Percentiles rank a stretch among this genome's conserved stretches.
Conservation (phyloP, 2,888 invertebrate genomes). For the Plagiodera versicolora region DNA sequence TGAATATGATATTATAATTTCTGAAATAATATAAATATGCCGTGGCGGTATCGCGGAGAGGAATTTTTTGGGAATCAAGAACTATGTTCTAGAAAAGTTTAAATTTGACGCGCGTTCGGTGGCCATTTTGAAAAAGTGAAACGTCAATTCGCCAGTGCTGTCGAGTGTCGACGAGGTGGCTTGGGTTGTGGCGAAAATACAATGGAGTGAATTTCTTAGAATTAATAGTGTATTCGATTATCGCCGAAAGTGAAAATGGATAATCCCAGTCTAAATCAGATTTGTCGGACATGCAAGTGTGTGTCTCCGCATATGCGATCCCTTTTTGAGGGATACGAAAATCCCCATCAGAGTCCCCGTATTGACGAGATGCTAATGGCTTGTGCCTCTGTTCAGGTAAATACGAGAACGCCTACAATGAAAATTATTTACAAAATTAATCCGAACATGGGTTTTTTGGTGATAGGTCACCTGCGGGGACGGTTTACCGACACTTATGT, state of each 20-base stretch:
- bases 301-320: constrained; percentile 48
- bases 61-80: too few species aligned
- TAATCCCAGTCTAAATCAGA: constrained; percentile 47
- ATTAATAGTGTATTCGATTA: constrained; percentile 20
- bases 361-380: constrained; percentile 58
- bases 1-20: too few species aligned
- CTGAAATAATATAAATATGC: too few species aligned
- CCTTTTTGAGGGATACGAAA: constrained; percentile 47
- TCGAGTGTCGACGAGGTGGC: constrained; percentile 46
- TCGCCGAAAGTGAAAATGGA: constrained; percentile 44
- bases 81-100: too few species aligned
- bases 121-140: constrained; percentile 15
- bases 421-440: constrained; percentile 26
- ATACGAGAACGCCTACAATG: constrained; percentile 30
- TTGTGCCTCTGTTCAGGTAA: constrained; percentile 54
- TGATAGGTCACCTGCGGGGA: constrained; percentile 51
- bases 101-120: constrained; percentile 12
- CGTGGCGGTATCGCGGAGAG: too few species aligned
- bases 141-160: constrained; percentile 47
- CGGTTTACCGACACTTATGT: constrained; percentile 51
- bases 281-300: constrained; percentile 53
- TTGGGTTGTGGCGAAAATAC: constrained; percentile 43
- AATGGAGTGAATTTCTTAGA: constrained; percentile 32
- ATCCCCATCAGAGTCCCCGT: constrained; percentile 50
- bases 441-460: constrained; percentile 14